phyloP scores from a whole-genome alignment of 2,113 vertebrate species.

The Trinectes maculatus region DNA sequence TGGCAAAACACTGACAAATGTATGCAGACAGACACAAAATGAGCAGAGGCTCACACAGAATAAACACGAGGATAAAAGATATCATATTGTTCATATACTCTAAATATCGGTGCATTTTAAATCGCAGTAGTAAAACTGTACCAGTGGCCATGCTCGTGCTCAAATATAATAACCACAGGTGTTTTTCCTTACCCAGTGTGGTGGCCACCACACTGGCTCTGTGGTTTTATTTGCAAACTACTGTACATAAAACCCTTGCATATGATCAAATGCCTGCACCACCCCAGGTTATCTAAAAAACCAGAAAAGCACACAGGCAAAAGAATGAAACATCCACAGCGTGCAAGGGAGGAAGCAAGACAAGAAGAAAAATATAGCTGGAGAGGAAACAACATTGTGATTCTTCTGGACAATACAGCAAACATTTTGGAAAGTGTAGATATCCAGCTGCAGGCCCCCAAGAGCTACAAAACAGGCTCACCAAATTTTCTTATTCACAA shows the following conservation, averaged over 20 bases:
- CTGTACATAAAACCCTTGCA: background rate
- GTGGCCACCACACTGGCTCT: background rate
- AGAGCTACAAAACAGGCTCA: conserved; percentile 19
- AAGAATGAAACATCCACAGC: conserved; percentile 20
- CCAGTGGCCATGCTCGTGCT: conserved; percentile 2
- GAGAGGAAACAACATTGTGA: conserved; percentile 30
- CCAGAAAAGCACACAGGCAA: conserved; percentile 11
- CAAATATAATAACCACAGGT: conserved; percentile 27
- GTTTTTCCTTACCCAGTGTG: too few relatives aligned
- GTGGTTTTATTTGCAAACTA: conserved; percentile 26
- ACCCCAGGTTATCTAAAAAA: conserved; percentile 20
- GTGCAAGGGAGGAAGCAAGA: conserved; percentile 5
- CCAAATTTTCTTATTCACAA: conserved; percentile 24
- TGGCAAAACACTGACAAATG: background rate
- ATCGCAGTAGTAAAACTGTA: background rate
- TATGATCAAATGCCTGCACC: conserved; percentile 15
- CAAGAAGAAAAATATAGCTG: conserved; percentile 16
- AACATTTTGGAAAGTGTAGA: conserved; percentile 24
- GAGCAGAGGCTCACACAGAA: background rate
- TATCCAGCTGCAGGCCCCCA: conserved; percentile 8
- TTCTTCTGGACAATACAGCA: conserved; percentile 31
- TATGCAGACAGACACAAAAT: background rate
- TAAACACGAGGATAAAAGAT: background rate
- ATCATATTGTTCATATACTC: conserved; percentile 2
- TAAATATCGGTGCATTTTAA: conserved; percentile 29